Base-by-base conservation (phyloP, 35 echinoderm and acorn worm species). In the Acanthaster planci region DNA sequence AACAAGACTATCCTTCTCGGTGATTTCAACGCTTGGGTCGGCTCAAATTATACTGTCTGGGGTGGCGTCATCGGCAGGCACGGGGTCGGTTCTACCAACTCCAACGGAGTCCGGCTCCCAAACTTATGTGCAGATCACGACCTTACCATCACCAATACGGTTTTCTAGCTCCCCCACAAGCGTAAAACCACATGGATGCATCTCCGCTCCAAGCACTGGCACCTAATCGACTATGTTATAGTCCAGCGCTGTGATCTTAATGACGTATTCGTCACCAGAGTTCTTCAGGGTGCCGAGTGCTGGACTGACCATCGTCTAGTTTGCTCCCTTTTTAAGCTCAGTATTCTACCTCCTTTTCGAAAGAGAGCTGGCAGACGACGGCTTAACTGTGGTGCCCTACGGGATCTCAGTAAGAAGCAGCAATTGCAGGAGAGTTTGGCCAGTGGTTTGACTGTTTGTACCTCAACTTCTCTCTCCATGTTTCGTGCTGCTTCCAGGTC, bases 121-220 rank as follows among this genome's bases (percentile, higher is more conserved):
- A 12, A 34, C 29, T 85, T 42, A 7, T 90, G 82, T 60, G 60
- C 60, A 7, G 38, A 31, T 2, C 57, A 90, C 77, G 29, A 40
- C 58, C 57, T 90, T 2, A 2, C 77, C 23, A 85, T 90, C 40
- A 85, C 81, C 1, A 90, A 90, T 51, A 90, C 88, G 10, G 31
- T 85, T 1, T 90, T 90, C 82, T 31, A 55, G 2, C 72, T 76
- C 6, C 40, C 34, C 14, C 53, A 16, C 23, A 38, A 29, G 5
- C 67, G 85, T 30, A 90, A 58, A 59, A 85, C 81, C 15, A 34
- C 88, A 31, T 85, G 88, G 82, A 85, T 90, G 82, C 72, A 90
- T 58, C 82, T 82, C 5, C 67, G 82, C 5, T 86, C 82, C 7
- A 90, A 90, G 14, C 60, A 91, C 39, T 91, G 82, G 89, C 76